Evolutionary conservation across 2,113 vertebrate species (phyloP).

Genomic region (Anolis sagrei): DNA sequence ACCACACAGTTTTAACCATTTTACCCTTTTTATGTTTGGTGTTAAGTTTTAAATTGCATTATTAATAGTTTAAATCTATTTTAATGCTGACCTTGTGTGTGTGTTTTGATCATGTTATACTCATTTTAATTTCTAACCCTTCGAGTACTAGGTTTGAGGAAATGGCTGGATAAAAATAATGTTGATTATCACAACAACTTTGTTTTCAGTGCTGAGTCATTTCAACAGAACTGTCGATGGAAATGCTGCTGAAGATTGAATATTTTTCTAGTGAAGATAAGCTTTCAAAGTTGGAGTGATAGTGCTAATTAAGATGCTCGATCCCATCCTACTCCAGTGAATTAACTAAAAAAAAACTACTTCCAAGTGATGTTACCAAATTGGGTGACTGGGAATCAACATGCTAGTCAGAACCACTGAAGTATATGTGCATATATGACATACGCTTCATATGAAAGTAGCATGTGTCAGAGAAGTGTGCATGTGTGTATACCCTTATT

Average conservation of each 20-base stretch:
- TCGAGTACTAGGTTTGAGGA: too few species aligned
- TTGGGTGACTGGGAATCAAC: background rate
- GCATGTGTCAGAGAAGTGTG: background rate
- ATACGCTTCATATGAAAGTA: background rate
- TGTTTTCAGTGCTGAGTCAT: background rate
- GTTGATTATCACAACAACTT: background rate
- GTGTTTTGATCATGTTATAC: too few species aligned
- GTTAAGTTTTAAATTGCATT: too few species aligned
- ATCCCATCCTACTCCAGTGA: background rate
- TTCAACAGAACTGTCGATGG: background rate
- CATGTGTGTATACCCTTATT: too few species aligned
- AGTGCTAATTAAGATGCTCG: background rate
- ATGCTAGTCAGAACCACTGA: constrained; percentile 14
- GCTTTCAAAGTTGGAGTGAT: background rate
- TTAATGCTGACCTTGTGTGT: background rate
- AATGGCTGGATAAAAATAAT: too few species aligned
- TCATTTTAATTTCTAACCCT: too few species aligned
- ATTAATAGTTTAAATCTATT: background rate
- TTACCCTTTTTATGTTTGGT: too few species aligned
- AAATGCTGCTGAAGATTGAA: background rate
- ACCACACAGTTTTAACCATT: too few species aligned
- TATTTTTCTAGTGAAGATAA: background rate
- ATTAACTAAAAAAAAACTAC: background rate
- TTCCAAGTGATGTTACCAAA: background rate
- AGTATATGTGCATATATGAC: background rate